A percentile compares a stretch with the other conserved stretches of the same genome.
Evolutionary conservation across 2,797 vertebrate species (phyloP).

Genomic region (Onychomys arenicola): DNA sequence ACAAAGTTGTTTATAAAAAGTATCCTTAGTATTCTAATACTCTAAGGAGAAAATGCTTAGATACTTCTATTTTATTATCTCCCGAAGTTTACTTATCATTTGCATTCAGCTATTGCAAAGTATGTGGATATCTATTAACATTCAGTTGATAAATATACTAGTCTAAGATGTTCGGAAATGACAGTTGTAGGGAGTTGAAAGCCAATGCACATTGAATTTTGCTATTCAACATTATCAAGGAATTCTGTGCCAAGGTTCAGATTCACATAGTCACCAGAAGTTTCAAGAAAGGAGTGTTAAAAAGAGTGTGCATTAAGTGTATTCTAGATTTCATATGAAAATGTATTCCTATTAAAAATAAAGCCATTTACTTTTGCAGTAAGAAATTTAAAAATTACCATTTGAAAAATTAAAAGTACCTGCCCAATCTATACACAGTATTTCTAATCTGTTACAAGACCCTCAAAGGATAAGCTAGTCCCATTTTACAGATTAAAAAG

Average conservation of each 20-base stretch:
- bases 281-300: conserved; percentile 75
- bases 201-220: conserved; percentile 54
- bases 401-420: conserved; percentile 21
- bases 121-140: conserved; percentile 57
- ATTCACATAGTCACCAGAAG: conserved; percentile 81
- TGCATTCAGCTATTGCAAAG: conserved; percentile 50
- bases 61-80: not conserved
- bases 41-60: not conserved
- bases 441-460: conserved; percentile 28
- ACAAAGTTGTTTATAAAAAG: conserved; percentile 41
- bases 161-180: conserved; percentile 55
- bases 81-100: conserved; percentile 48
- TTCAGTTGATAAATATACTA: conserved; percentile 60
- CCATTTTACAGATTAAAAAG: conserved; percentile 78
- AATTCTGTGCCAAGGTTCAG: conserved; percentile 74
- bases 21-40: conserved; percentile 34
- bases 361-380: conserved; percentile 80
- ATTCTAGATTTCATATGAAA: conserved; percentile 84
- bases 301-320: conserved; percentile 80
- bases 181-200: conserved; percentile 55
- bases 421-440: not conserved
- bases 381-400: conserved; percentile 42
- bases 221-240: conserved; percentile 67
- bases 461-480: conserved; percentile 33
- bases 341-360: conserved; percentile 82